phyloP scores from a whole-genome alignment of 2,888 invertebrate species.

The Conops quadrifasciatus region DNA sequence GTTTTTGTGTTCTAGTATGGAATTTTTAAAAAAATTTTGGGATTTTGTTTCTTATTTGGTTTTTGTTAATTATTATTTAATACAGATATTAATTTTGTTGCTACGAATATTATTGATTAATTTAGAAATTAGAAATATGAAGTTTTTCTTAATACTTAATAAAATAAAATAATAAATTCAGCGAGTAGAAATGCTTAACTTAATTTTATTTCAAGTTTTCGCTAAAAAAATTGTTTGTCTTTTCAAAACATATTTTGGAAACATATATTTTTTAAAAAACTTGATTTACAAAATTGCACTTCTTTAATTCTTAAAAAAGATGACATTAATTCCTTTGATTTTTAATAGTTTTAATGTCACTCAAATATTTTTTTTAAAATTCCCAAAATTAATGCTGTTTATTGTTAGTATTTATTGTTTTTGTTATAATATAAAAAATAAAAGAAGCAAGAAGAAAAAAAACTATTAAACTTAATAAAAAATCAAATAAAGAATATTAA shows the following conservation, averaged over 20 bases:
- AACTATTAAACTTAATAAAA: no score
- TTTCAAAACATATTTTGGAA: slow-evolving; percentile 29
- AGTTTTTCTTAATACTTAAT: no score
- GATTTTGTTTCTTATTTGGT: slow-evolving; percentile 36
- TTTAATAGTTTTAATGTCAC: no score
- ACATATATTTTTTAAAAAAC: slow-evolving; percentile 31
- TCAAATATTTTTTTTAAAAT: slow-evolving; percentile 16
- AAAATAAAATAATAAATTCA: no score
- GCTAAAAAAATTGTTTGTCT: slow-evolving; percentile 39
- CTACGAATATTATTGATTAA: no score
- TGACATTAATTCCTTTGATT: slow-evolving; percentile 26
- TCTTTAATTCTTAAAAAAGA: slow-evolving; percentile 12
- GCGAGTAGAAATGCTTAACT: slow-evolving; percentile 30
- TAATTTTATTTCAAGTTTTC: slow-evolving; percentile 31
- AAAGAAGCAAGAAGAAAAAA: no score
- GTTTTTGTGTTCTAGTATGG: slow-evolving; percentile 49
- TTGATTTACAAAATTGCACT: slow-evolving; percentile 29
- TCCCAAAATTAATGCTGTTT: slow-evolving; percentile 53
- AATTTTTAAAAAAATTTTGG: slow-evolving; percentile 36
- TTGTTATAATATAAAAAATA: no score
- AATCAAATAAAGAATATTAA: no score
- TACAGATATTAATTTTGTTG: slow-evolving; percentile 39
- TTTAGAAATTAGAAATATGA: no score
- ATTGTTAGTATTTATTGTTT: slow-evolving; percentile 51
- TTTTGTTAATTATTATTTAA: slow-evolving; percentile 33